Base-by-base conservation (phyloP, 2,888 invertebrate genomes). In the Epistrophe grossulariae region DNA sequence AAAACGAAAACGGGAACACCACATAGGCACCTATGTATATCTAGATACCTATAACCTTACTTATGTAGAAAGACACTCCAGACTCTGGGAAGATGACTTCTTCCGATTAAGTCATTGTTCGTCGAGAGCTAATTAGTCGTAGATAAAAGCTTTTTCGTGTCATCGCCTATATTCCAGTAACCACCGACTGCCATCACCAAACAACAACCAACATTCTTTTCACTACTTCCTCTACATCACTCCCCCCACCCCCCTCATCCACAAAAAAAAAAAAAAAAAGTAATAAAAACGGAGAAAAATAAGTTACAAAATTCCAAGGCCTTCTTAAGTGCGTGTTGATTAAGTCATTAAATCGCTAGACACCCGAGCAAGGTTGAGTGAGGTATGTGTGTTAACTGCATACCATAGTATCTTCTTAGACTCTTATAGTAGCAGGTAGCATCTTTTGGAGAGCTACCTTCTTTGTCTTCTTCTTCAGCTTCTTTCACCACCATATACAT, bases 121-220 rank as follows among this genome's bases (percentile, higher is more conserved):
- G 87, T 72, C 57, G 79, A 76, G 76, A 72, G 81, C 83, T 87
- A 87, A 87, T 87, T 87, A 87, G 87, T 88, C 82, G 80, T 78
- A 89, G 89, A 89, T 89, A 89, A 89, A 89, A 89, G 89, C 89
- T 89, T 89, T 89, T 89, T 68, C 88, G 82, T 89, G 89, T 89
- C 88, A 79, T 89, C 84, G 59, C 71, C 81, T 43, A 76, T 76
- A 78, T 74, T 62, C 64, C 57, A 62, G 71, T 64, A 48, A 57
- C 57, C 52, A 50, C 55, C 24, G 52, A 52, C 7, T 10, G 15
- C 64, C 17, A n/a, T 38, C 45, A 38, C 35, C 35, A 38, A 50
- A 31, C 62, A 50, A 50, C 48, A 19, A 62, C 35, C 59, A 59
- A 38, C 43, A 28, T 52, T 55, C 59, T 43, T 35, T 31, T 55